These are phyloP conservation scores for Arge pagana DNA, from an alignment of 2,888 invertebrate species.

Conservation along the genomic window DNA sequence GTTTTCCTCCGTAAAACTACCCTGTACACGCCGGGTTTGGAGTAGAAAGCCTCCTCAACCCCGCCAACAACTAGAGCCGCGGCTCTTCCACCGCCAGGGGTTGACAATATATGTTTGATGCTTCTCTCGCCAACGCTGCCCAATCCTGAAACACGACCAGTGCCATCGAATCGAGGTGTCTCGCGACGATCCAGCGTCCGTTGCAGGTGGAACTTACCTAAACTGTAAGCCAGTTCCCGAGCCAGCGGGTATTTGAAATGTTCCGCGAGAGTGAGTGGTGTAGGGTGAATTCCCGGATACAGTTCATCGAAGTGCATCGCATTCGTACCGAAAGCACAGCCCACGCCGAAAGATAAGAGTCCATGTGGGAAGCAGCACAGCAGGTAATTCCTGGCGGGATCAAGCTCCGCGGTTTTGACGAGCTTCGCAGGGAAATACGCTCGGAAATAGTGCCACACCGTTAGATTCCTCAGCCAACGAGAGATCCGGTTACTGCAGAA, in stretches of 20 bases:
- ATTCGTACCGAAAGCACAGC: constrained; percentile 78
- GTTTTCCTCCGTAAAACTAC: constrained; percentile 76
- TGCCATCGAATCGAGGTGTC: not conserved
- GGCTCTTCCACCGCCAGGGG: constrained; percentile 63
- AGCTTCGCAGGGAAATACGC: constrained; percentile 86
- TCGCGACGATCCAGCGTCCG: not conserved
- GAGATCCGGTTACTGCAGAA: constrained; percentile 55
- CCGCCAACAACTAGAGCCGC: constrained; percentile 85
- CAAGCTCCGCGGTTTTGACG: too few relatives aligned
- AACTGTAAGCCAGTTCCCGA: constrained; percentile 68
- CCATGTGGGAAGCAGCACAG: constrained; percentile 93
- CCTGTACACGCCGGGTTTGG: constrained; percentile 75
- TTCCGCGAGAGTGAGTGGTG: constrained; percentile 70
- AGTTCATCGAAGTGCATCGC: constrained; percentile 61
- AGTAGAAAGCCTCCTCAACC: constrained; percentile 83
- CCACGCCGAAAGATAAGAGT: constrained; percentile 78
- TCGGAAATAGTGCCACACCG: constrained; percentile 74
- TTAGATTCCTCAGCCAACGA: constrained; percentile 68
- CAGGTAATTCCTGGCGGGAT: constrained; percentile 82
- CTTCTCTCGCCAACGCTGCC: constrained; percentile 70
- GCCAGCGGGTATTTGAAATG: constrained; percentile 76
- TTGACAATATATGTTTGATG: constrained; percentile 65
- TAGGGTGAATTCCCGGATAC: constrained; percentile 68
- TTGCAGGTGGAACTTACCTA: constrained; percentile 61
- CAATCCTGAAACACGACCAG: too few relatives aligned